Evolutionary conservation across 2,888 invertebrate genomes (phyloP).

Genomic region (Silvanus unidentatus): DNA sequence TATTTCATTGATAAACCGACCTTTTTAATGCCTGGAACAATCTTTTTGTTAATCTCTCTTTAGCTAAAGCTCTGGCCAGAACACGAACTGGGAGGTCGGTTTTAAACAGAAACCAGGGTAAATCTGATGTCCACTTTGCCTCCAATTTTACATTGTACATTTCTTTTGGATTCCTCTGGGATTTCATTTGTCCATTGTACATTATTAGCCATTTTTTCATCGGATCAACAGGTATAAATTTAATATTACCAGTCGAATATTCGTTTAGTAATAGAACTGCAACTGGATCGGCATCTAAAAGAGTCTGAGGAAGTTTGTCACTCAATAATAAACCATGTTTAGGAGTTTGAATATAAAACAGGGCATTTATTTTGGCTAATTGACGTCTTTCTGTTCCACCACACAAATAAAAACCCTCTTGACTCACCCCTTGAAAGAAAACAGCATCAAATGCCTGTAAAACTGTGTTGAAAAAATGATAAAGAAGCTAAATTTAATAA

Average conservation of each 20-base stretch:
- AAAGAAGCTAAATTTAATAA: background rate
- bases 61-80: conserved; percentile 67
- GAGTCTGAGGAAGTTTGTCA: conserved; percentile 65
- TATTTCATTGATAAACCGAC: conserved; percentile 46
- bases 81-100: conserved; percentile 60
- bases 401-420: conserved; percentile 59
- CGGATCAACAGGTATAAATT: conserved; percentile 59
- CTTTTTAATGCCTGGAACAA: conserved; percentile 61
- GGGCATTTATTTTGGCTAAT: conserved; percentile 59
- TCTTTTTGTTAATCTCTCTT: conserved; percentile 65
- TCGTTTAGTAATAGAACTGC: conserved; percentile 45
- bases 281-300: conserved; percentile 48
- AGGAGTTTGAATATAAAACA: conserved; percentile 58
- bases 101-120: conserved; percentile 67
- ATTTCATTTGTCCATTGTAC: conserved; percentile 15
- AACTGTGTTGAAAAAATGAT: background rate
- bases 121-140: conserved; percentile 58
- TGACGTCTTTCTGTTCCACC: conserved; percentile 63
- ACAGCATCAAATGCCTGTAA: conserved; percentile 69
- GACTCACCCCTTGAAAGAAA: conserved; percentile 65
- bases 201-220: conserved; percentile 64
- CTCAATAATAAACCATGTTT: conserved; percentile 63
- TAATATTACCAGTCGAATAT: conserved; percentile 65
- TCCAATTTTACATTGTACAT: conserved; percentile 55
- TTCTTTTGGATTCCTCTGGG: conserved; percentile 47